phyloP scores from a whole-genome alignment of 1,140 invertebrate genomes.

The Bursaphelenchus mucronatus region DNA sequence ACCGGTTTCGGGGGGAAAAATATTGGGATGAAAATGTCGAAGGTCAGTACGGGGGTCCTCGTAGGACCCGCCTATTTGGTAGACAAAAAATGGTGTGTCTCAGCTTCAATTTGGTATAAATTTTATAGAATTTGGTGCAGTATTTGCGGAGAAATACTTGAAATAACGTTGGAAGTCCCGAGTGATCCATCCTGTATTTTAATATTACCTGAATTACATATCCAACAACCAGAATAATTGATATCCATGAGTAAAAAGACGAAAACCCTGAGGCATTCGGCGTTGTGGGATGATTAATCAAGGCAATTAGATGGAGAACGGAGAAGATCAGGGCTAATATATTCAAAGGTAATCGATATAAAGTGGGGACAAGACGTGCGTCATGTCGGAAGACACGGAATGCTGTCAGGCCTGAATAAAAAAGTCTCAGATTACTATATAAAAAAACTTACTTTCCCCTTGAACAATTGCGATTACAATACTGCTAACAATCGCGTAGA shows the following conservation, averaged over 20 bases:
- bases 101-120: no score
- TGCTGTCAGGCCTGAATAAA: slow-evolving; percentile 24
- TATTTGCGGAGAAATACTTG: no score
- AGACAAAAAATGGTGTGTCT: no score
- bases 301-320: slow-evolving; percentile 2
- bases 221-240: slow-evolving; percentile 18
- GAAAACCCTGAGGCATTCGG: slow-evolving; percentile 2
- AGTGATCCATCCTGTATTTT: no score
- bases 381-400: slow-evolving; percentile 31
- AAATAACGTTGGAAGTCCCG: no score
- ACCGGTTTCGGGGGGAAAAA: no score
- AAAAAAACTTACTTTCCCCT: slow-evolving; percentile 28
- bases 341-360: slow-evolving; percentile 25
- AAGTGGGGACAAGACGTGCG: slow-evolving; percentile 18
- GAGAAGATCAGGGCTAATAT: slow-evolving; percentile 12
- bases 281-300: slow-evolving; percentile 6
- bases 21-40: no score
- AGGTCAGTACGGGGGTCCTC: no score
- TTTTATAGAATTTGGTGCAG: no score
- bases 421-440: slow-evolving; percentile 10
- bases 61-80: no score
- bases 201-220: slow-evolving; percentile 30
- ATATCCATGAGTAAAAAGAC: slow-evolving; percentile 26
- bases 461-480: slow-evolving; percentile 30
- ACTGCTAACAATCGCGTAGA: slow-evolving; percentile 19